phyloP scores from a whole-genome alignment of 2,113 vertebrate genomes.

The Nothobranchius furzeri region DNA sequence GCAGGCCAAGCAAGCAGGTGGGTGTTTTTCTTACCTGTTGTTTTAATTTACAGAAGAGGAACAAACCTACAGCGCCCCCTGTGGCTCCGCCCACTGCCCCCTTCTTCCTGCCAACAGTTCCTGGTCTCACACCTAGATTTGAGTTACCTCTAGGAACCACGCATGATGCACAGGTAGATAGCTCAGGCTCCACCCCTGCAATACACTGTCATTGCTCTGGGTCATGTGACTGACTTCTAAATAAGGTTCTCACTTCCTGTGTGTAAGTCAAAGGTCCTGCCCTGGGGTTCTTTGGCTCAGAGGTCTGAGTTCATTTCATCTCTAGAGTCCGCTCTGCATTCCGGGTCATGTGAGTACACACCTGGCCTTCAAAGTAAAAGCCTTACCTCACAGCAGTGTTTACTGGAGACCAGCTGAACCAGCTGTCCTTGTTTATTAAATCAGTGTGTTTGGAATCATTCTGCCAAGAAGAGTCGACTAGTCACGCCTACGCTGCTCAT shows the following conservation, averaged over 20 bases:
- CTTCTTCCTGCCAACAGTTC: slow-evolving; percentile 94
- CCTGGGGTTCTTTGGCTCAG: slow-evolving; percentile 83
- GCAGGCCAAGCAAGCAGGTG: background rate
- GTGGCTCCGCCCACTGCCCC: slow-evolving; percentile 86
- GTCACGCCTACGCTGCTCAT: too few relatives aligned
- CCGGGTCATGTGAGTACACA: slow-evolving; percentile 78
- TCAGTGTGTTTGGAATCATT: too few relatives aligned
- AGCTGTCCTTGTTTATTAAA: too few relatives aligned
- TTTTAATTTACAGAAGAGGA: slow-evolving; percentile 83
- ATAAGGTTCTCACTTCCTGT: background rate
- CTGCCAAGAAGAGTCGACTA: too few relatives aligned
- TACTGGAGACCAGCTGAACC: background rate
- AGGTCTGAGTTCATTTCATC: slow-evolving; percentile 85
- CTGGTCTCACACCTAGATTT: slow-evolving; percentile 89
- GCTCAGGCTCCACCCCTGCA: background rate
- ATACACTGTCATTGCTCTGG: background rate
- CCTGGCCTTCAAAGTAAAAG: background rate
- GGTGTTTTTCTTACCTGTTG: background rate
- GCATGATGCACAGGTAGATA: slow-evolving; percentile 28
- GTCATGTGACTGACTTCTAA: background rate
- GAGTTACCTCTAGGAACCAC: slow-evolving; percentile 47
- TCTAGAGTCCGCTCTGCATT: slow-evolving; percentile 81
- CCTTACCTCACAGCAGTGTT: background rate
- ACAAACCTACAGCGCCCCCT: slow-evolving; percentile 89
- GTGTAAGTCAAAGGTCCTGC: slow-evolving; percentile 88